Conservation (phyloP, 2,113 vertebrate species). For the Erythrolamprus reginae region DNA sequence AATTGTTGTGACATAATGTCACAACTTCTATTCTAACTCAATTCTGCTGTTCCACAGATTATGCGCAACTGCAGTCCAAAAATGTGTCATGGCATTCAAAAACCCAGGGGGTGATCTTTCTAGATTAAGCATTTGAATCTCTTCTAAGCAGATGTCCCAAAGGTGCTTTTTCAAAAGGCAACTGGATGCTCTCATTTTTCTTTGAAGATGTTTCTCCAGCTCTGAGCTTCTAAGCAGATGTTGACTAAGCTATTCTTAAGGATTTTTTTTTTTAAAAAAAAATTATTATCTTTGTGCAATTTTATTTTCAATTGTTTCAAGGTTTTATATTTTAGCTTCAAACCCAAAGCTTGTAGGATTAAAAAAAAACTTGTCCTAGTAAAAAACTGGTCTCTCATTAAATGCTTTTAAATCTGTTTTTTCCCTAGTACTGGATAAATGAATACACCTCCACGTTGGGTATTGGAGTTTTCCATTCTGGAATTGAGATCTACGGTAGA, state of each 20-base stretch:
- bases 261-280: neutral
- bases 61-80: neutral
- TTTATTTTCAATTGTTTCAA: neutral
- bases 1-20: neutral
- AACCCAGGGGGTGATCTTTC: neutral
- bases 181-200: too few species aligned
- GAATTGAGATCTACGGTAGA: slow-evolving; percentile 92
- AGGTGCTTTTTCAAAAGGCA: too few species aligned
- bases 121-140: neutral
- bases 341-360: slow-evolving; percentile 9
- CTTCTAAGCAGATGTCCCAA: neutral
- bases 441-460: slow-evolving; percentile 94
- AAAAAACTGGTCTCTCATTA: slow-evolving; percentile 31
- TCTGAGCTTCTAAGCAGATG: too few species aligned
- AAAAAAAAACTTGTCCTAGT: neutral
- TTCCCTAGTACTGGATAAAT: slow-evolving; percentile 90
- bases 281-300: neutral
- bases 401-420: slow-evolving; percentile 44
- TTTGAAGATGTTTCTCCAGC: too few species aligned
- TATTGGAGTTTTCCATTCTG: slow-evolving; percentile 93
- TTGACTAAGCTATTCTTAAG: neutral
- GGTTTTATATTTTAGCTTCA: neutral
- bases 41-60: neutral
- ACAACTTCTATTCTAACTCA: neutral
- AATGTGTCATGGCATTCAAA: neutral